Evolutionary conservation across 2,113 vertebrate species (phyloP).

Genomic region (Benthochromis sp.): DNA sequence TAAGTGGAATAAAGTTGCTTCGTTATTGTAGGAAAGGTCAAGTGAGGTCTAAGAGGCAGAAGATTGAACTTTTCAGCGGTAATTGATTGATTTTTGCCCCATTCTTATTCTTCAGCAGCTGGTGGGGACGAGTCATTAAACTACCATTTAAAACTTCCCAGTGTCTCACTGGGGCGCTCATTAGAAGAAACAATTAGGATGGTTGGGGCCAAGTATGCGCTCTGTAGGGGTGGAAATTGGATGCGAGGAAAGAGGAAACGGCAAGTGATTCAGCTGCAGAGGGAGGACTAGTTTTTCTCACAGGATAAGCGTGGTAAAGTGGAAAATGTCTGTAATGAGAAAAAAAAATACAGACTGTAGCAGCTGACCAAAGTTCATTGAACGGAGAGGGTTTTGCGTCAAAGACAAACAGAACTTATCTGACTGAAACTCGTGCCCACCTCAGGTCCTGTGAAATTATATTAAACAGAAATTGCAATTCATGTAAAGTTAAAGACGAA

Average conservation of each 20-base stretch:
- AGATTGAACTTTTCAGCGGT: constrained; percentile 45
- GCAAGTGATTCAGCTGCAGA: constrained; percentile 29
- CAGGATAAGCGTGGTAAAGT: neutral
- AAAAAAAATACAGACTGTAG: neutral
- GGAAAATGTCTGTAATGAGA: neutral
- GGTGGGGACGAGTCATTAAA: constrained; percentile 42
- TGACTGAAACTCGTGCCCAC: constrained; percentile 41
- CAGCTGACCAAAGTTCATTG: constrained; percentile 61
- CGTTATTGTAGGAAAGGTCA: constrained; percentile 51
- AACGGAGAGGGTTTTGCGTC: constrained; percentile 8
- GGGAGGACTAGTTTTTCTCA: neutral
- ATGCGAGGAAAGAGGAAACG: constrained; percentile 33
- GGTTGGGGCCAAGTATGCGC: neutral
- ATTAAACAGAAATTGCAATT: neutral
- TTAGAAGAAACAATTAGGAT: constrained; percentile 51
- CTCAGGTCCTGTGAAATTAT: neutral
- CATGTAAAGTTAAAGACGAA: neutral
- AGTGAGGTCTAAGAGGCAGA: constrained; percentile 52
- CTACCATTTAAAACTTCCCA: constrained; percentile 28
- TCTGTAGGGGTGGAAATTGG: constrained; percentile 4
- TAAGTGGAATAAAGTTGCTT: constrained; percentile 33
- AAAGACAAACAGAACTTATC: constrained; percentile 69
- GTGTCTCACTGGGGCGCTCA: constrained; percentile 47
- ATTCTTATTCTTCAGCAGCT: constrained; percentile 51
- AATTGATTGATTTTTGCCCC: constrained; percentile 50